These are phyloP conservation scores for Cheilosia pagana DNA, from an alignment of 2,888 invertebrate genomes.

Conservation along the genomic window DNA sequence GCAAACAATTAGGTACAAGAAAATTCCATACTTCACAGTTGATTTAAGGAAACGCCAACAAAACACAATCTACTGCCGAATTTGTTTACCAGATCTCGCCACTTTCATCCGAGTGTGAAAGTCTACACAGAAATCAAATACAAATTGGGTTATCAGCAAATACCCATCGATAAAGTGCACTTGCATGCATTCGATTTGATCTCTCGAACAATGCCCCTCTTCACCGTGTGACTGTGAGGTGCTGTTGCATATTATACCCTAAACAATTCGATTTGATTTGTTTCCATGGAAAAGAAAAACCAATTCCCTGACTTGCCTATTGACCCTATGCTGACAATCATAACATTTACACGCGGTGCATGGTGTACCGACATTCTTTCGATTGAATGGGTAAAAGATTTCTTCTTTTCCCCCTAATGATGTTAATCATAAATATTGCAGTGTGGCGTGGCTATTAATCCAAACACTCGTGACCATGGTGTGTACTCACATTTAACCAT, in stretches of 20 bases:
- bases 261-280: conserved; percentile 36
- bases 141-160: conserved; percentile 43
- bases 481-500: conserved; percentile 37
- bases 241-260: background rate
- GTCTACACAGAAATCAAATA: conserved; percentile 8
- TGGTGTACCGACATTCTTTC: background rate
- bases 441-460: conserved; percentile 41
- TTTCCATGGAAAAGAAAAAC: conserved; percentile 16
- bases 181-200: background rate
- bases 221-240: background rate
- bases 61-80: no score
- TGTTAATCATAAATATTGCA: conserved; percentile 41
- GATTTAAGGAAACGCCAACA: no score
- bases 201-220: background rate
- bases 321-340: conserved; percentile 58
- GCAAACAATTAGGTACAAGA: no score
- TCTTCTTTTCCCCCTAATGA: conserved; percentile 37
- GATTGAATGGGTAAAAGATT: conserved; percentile 10
- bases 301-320: conserved; percentile 16
- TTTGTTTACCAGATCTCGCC: no score
- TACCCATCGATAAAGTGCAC: conserved; percentile 19
- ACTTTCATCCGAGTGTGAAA: background rate
- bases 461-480: conserved; percentile 57
- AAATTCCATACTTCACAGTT: background rate
- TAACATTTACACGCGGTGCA: conserved; percentile 22